Base-by-base conservation (phyloP, 2,797 vertebrate species). In the Protonibea diacanthus region DNA sequence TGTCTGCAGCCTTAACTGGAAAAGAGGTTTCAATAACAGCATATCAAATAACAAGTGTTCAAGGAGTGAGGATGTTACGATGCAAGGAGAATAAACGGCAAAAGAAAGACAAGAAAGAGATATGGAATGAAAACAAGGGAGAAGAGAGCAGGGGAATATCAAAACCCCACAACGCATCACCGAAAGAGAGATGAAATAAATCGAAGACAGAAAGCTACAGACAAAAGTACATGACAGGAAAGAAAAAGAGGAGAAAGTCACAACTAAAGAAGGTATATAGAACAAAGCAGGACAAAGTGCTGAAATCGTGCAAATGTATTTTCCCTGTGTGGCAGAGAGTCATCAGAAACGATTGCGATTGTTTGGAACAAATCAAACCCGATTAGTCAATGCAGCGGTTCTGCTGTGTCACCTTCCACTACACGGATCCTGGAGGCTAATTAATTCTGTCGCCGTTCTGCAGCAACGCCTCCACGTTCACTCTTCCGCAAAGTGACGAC, bases 351-450 rank as follows among this genome's bases (percentile, higher is more conserved):
- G 76, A 86, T 70, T 42, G 48, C 7, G 57, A 82, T 58, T 58
- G 74, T 87, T 86, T 73, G 77, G 82, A 79, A 86, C 83, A 83
- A 88, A 86, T 92, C 87, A 88, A 80, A 90, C 57, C 67, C 42
- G 81, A 89, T 89, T 84, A 88, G 79, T 85, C 82, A 82, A 25
- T 71, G 78, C 62, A 48, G 79, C 17, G 10, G 81, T 86, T 90
- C 78, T 85, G 87, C 86, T 62, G 72, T 76, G 86, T 88, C 88
- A 86, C 87, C 82, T 87, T 89, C 80, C 85, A 79, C 84, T 62
- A 59, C 12, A 64, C 18, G 40, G 49, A 78, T 86, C 78, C 61
- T 58, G 48, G 76, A 83, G 71, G 78, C 81, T 91, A 89, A 92
- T 94, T 88, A 82, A 88, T 89, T 76, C 77, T 80, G 90, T 74